Percentiles rank a stretch among this genome's conserved stretches.
These are phyloP conservation scores for Bruchidius siliquastri DNA, from an alignment of 2,888 invertebrate species.

Conservation along the genomic window DNA sequence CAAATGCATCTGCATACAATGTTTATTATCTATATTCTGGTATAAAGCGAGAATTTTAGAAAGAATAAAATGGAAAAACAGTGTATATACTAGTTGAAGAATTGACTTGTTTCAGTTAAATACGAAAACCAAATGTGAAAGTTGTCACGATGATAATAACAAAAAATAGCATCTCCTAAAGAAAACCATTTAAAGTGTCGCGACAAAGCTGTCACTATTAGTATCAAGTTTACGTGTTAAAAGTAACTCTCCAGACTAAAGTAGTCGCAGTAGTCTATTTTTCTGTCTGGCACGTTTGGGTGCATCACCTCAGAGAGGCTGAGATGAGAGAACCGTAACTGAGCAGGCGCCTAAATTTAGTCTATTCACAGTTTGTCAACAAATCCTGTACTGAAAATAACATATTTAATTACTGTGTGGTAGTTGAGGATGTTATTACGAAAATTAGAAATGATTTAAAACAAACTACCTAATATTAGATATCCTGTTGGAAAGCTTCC, in stretches of 20 bases:
- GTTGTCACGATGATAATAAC: no score
- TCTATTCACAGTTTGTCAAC: slow-evolving; percentile 13
- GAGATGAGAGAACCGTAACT: not conserved
- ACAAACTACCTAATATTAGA: slow-evolving; percentile 45
- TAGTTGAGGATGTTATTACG: slow-evolving; percentile 33
- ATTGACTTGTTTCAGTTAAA: no score
- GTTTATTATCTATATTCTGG: no score
- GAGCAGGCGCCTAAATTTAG: not conserved
- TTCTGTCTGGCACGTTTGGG: not conserved
- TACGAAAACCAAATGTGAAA: no score
- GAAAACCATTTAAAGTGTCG: no score
- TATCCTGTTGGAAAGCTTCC: slow-evolving; percentile 45
- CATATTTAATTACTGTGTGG: slow-evolving; percentile 22
- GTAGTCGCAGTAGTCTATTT: not conserved
- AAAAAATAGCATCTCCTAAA: no score
- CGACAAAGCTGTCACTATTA: not conserved
- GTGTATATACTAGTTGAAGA: no score
- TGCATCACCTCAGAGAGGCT: not conserved
- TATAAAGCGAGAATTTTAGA: no score
- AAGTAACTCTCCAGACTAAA: not conserved
- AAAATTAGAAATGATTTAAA: slow-evolving; percentile 41
- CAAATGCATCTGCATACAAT: no score
- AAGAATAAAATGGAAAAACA: no score
- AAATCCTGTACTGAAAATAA: slow-evolving; percentile 24
- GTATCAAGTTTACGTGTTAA: not conserved